phyloP scores from a whole-genome alignment of 1,140 invertebrate genomes.

The Drosophila subpulchrella region DNA sequence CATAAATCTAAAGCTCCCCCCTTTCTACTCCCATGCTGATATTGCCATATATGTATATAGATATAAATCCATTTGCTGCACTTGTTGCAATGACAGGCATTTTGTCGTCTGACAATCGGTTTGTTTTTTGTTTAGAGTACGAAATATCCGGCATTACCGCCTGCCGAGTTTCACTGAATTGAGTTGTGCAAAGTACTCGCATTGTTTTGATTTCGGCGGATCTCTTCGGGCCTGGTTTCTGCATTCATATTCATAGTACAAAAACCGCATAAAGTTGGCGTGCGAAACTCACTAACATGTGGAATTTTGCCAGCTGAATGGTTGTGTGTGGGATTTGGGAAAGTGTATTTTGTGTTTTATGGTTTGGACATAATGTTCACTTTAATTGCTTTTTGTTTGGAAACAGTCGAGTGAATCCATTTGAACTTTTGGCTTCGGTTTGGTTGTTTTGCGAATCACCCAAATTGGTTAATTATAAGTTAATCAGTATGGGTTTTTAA shows the following conservation, averaged over 20 bases:
- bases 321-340: constrained; percentile 27
- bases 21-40: constrained; percentile 2
- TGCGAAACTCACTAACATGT: constrained; percentile 38
- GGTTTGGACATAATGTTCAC: constrained; percentile 34
- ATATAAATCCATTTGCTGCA: constrained; percentile 58
- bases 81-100: constrained; percentile 63
- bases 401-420: constrained; percentile 23
- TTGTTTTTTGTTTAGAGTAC: constrained; percentile 18
- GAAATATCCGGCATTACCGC: constrained; percentile 44
- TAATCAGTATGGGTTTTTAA: not conserved
- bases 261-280: constrained; percentile 53
- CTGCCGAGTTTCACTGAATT: constrained; percentile 25
- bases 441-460: constrained; percentile 7
- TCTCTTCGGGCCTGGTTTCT: constrained; percentile 32
- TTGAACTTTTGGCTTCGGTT: constrained; percentile 23
- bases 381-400: constrained; percentile 49
- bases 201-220: constrained; percentile 49
- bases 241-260: constrained; percentile 48
- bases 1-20: not conserved
- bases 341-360: constrained; percentile 52
- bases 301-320: constrained; percentile 13
- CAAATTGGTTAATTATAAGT: not conserved
- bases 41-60: constrained; percentile 2
- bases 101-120: constrained; percentile 55
- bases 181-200: constrained; percentile 53